Base-by-base conservation (phyloP, 1,140 invertebrate genomes). In the Drosophila chauvacae region DNA sequence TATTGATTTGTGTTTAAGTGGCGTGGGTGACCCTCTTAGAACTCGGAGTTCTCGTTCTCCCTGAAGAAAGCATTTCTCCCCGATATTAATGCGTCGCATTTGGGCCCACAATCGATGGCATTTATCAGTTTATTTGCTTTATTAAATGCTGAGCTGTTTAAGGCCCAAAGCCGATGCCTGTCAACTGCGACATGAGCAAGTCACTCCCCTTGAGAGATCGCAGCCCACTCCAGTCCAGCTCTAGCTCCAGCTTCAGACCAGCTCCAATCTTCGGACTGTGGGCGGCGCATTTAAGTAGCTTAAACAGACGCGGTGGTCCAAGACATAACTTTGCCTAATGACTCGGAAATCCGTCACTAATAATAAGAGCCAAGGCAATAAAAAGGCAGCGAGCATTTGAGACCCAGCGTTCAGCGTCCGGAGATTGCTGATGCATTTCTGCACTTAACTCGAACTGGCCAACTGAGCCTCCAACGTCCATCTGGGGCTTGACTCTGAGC, bases 341-440 rank as follows among this genome's bases (percentile, higher is more conserved):
- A 91, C 78, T 91, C 87, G 90, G 87, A 91, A 91, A 91, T 91
- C 90, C 90, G 90, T 91, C 90, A 91, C 75, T 77, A 91, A 91
- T 87, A 86, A 90, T 91, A 86, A 90, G 73, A 88, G 85, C 74
- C 86, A 70, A 63, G 81, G 87, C 77, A 63, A 79, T 86, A 81
- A 90, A 80, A 88, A 82, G 80, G 78, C 82, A 81, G 78, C 80
- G 72, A 80, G 80, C 83, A 87, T 87, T 87, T 80, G 83, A 87
- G 84, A 88, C 84, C 23, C 68, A 33, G 39, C 71, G 50, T 44
- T 73, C 77, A 48, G 66, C 69, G 53, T 61, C 57, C 62, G 74
- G 48, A 45, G 57, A 59, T 62, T 64, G 79, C 61, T 77, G 76
- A 68, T 81, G 70, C 79, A 83, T 64, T 60, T 80, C 50, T 80